A percentile compares a stretch with the other conserved stretches of the same genome.
Conservation (phyloP, 2,113 vertebrate species). For the Sinocyclocheilus rhinocerous region DNA sequence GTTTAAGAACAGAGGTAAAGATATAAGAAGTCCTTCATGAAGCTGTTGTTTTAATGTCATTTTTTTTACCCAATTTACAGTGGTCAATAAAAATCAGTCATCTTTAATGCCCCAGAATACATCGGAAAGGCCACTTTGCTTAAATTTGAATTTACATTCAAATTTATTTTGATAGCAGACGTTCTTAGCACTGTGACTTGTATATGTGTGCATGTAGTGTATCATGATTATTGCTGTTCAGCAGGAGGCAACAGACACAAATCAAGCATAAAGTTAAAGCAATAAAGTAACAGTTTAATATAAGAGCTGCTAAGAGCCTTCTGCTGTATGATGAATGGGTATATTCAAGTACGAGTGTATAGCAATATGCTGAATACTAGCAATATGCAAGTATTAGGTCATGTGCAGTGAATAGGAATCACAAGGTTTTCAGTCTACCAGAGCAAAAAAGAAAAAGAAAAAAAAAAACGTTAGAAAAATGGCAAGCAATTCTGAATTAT, state of each 20-base stretch:
- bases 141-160: neutral
- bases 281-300: conserved; percentile 1
- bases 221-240: neutral
- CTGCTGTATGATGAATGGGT: neutral
- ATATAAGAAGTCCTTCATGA: neutral
- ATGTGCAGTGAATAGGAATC: neutral
- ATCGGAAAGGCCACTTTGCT: neutral
- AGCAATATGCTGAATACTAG: neutral
- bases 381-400: neutral
- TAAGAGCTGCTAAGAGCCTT: conserved; percentile 18
- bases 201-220: neutral
- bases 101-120: neutral
- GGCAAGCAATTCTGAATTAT: neutral
- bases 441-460: no score
- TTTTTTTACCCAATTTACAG: neutral
- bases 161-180: neutral
- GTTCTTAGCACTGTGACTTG: neutral
- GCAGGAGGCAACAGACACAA: neutral
- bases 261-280: conserved; percentile 8
- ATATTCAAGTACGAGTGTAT: neutral
- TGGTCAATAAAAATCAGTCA: neutral
- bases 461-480: neutral
- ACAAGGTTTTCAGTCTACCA: neutral
- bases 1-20: neutral
- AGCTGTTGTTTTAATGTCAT: neutral